Evolutionary conservation across 2,113 vertebrate genomes (phyloP).

Genomic region (Zingel zingel): DNA sequence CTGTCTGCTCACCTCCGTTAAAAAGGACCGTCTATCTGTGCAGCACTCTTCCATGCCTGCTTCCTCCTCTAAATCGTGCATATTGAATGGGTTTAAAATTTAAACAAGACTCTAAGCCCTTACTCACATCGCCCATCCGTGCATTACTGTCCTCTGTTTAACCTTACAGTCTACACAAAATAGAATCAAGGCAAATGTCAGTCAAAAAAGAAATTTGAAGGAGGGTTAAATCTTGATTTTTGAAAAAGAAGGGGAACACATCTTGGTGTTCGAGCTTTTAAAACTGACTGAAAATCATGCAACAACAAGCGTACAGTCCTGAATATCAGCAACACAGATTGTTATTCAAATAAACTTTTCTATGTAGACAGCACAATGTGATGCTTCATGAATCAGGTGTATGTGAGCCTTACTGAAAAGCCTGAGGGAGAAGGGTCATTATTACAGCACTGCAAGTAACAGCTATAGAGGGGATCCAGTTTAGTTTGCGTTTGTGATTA

Average conservation of each 20-base stretch:
- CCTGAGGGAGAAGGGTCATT: not conserved
- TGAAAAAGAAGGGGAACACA: not conserved
- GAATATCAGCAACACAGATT: not conserved
- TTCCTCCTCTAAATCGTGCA: conserved; percentile 31
- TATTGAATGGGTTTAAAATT: conserved; percentile 63
- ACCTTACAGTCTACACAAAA: conserved; percentile 43
- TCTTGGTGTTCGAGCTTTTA: not conserved
- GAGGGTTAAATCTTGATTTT: not conserved
- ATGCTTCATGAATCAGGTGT: conserved; percentile 62
- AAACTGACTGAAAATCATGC: not conserved
- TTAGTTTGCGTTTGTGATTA: not conserved
- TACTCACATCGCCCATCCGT: not conserved
- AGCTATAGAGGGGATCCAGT: not conserved
- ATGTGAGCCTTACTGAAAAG: not conserved
- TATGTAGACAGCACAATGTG: conserved; percentile 70
- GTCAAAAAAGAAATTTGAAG: not conserved
- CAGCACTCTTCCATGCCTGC: not conserved
- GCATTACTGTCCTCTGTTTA: conserved; percentile 31
- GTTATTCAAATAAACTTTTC: conserved; percentile 41
- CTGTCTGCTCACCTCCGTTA: conserved; percentile 60
- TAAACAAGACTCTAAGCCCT: conserved; percentile 53
- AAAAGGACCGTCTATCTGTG: conserved; percentile 49
- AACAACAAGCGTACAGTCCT: not conserved
- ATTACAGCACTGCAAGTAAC: conserved; percentile 6
- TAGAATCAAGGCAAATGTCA: conserved; percentile 20